Conservation (phyloP, 2,113 vertebrate genomes). For the Limanda limanda region DNA sequence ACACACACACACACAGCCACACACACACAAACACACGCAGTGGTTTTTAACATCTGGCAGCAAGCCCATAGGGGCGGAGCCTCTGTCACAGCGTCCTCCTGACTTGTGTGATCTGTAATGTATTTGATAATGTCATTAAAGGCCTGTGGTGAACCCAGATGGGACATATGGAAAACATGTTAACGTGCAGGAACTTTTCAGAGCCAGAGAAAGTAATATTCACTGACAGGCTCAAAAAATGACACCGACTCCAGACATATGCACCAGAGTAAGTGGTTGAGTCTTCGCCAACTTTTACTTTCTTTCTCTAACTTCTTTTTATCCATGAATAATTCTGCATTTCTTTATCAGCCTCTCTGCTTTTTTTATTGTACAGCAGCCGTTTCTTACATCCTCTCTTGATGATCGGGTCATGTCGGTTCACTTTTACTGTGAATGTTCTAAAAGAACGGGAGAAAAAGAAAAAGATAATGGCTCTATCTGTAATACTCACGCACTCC, state of each 20-base stretch:
- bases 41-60: slow-evolving; percentile 61
- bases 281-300: neutral
- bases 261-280: neutral
- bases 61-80: slow-evolving; percentile 30
- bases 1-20: neutral
- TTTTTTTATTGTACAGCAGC: neutral
- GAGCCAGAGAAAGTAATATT: slow-evolving; percentile 27
- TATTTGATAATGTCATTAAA: slow-evolving; percentile 76
- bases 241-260: neutral
- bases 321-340: neutral
- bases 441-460: neutral
- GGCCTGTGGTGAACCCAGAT: slow-evolving; percentile 61
- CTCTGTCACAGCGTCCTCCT: slow-evolving; percentile 60
- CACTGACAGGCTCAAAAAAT: slow-evolving; percentile 12
- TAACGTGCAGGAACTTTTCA: slow-evolving; percentile 42
- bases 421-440: slow-evolving; percentile 19
- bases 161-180: slow-evolving; percentile 71
- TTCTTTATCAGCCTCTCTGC: neutral
- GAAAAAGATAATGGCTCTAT: slow-evolving; percentile 3
- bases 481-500: neutral
- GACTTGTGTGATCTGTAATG: slow-evolving; percentile 75
- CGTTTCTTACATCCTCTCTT: slow-evolving; percentile 1
- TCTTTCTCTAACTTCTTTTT: neutral
- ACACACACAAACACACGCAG: slow-evolving; percentile 3
- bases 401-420: neutral